phyloP scores from a whole-genome alignment of 2,113 vertebrate genomes.

The Chascanopsetta lugubris region DNA sequence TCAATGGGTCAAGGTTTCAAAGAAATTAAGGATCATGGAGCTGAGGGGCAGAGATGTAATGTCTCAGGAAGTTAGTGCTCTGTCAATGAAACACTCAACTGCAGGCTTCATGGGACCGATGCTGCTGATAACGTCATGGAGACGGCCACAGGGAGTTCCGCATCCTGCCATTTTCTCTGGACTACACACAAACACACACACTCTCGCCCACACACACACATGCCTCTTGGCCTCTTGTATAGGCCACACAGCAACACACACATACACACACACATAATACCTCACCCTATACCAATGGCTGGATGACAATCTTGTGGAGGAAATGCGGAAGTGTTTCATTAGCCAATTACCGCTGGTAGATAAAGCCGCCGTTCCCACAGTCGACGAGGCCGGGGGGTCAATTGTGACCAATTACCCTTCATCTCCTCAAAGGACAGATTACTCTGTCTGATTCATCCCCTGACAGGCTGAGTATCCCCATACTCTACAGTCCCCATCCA shows the following conservation, averaged over 20 bases:
- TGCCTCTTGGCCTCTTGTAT: conserved; percentile 42
- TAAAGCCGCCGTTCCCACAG: conserved; percentile 81
- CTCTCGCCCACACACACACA: conserved; percentile 33
- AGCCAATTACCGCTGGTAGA: conserved; percentile 80
- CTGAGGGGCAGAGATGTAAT: too few relatives aligned
- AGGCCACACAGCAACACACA: conserved; percentile 41
- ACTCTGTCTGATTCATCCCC: conserved; percentile 74
- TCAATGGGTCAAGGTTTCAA: too few relatives aligned
- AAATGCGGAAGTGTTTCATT: conserved; percentile 84
- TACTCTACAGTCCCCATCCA: conserved; percentile 54
- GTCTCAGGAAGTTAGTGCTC: too few relatives aligned
- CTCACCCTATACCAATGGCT: conserved; percentile 55
- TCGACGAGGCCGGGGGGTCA: conserved; percentile 73
- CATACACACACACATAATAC: conserved; percentile 45
- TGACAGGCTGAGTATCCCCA: conserved; percentile 69
- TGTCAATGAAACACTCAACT: conserved; percentile 62
- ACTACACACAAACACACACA: conserved; percentile 49
- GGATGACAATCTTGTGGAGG: conserved; percentile 71
- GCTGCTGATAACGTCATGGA: conserved; percentile 63
- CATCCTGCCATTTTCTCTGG: conserved; percentile 78
- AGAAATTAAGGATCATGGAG: too few relatives aligned
- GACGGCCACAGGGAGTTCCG: conserved; percentile 78
- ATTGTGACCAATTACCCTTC: conserved; percentile 80
- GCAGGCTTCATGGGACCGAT: conserved; percentile 63
- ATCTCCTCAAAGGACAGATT: conserved; percentile 74